phyloP scores from a whole-genome alignment of 2,797 vertebrate species.

The Hydrolagus colliei region DNA sequence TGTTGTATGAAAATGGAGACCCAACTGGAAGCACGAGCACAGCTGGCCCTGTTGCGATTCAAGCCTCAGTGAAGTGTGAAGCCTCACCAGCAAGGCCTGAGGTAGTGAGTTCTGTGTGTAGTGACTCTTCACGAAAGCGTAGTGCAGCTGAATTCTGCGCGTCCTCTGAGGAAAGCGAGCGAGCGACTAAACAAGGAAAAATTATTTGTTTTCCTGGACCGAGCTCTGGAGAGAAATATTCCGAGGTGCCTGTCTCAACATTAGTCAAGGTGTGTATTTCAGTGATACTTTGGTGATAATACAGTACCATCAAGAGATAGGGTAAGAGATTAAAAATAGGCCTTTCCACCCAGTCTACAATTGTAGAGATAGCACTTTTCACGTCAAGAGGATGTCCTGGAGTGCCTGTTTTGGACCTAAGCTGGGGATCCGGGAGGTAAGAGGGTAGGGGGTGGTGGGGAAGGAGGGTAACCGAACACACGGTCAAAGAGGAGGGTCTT shows the following conservation, averaged over 20 bases:
- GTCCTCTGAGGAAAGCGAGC: constrained; percentile 40
- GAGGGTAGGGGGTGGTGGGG: no score
- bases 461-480: no score
- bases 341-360: no score
- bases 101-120: constrained; percentile 13
- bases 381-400: no score
- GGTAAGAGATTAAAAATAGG: no score
- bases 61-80: constrained; percentile 24
- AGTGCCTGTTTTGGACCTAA: no score
- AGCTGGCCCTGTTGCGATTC: background rate
- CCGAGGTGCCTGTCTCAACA: background rate
- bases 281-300: background rate
- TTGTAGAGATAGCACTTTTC: no score
- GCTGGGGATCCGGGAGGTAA: no score
- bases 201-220: background rate
- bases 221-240: background rate
- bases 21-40: constrained; percentile 21
- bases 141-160: constrained; percentile 33
- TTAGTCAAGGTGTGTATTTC: background rate
- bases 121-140: constrained; percentile 40
- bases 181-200: constrained; percentile 48
- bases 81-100: background rate
- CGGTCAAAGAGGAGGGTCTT: no score
- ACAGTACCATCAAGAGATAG: no score
- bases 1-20: constrained; percentile 59